Base-by-base conservation (phyloP, 2,888 invertebrate genomes). In the Cheilosia variabilis region DNA sequence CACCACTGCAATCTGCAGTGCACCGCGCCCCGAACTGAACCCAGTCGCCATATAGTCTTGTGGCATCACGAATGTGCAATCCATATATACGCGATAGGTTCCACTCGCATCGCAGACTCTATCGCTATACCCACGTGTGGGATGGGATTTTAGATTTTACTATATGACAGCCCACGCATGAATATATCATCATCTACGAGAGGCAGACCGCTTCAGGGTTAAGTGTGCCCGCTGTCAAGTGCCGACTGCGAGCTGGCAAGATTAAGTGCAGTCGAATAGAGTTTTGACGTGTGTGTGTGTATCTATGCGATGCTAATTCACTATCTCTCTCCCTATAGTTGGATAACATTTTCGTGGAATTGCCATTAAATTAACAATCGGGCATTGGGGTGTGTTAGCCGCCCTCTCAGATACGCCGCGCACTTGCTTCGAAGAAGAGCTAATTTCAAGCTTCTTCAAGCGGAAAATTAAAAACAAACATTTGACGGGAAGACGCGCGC, bases 401-500 rank as follows among this genome's bases (percentile, higher is more conserved):
- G 50, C 72, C 79, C 50, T 55, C 69, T 37, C 34, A 27, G 45
- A n/a, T 17, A 62, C 63, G 2, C 41, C n/a, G 10, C 31, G 79
- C 62, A 45, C 55, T 27, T n/a, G 31, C 17, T 41, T 15, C 3
- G 45, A 24, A 37, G 50, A 62, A 27, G 41, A 41, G 43, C 71
- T 57, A 72, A 77, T 81, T 76, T 77, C 76, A 86, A 72, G 81
- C 72, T 68, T 63, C 76, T 77, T 77, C 86, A 72, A 77, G 86
- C 77, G 81, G 76, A 86, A 86, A 86, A 86, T 86, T 86, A 86
- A 77, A 86, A 86, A 81, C 86, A 86, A 86, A 86, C 86, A 81
- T 76, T 81, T 58, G 80, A 66, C 34, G 75, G 76, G 10, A 66
- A 47, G 75, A 76, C 68, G 50, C 13, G 9, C 55, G 66, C 57